phyloP scores from a whole-genome alignment of 2,888 invertebrate genomes.

The Drosophila suboccidentalis region DNA sequence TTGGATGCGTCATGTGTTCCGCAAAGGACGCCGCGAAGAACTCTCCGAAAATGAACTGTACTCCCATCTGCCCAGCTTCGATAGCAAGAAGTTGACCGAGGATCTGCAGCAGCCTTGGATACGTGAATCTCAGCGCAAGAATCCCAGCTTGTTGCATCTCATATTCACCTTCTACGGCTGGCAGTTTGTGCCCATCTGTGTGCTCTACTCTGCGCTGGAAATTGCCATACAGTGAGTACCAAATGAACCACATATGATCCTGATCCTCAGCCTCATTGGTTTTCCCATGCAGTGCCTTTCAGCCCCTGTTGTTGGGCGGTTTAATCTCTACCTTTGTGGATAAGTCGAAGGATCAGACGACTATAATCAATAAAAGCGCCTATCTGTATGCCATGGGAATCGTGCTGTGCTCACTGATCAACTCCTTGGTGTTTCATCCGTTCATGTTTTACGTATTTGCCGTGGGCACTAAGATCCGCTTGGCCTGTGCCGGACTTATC shows the following conservation, averaged over 20 bases:
- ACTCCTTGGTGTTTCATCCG: conserved; percentile 89
- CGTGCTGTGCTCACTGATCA: conserved; percentile 87
- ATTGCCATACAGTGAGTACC: conserved; percentile 82
- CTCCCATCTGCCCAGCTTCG: conserved; percentile 84
- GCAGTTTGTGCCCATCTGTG: conserved; percentile 81
- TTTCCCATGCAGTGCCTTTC: conserved; percentile 87
- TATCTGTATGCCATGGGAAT: conserved; percentile 90
- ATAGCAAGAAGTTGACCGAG: conserved; percentile 86
- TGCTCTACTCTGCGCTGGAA: conserved; percentile 82
- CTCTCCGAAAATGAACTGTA: conserved; percentile 75
- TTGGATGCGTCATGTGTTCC: conserved; percentile 81
- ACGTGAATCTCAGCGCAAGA: conserved; percentile 78
- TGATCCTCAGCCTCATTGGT: no score
- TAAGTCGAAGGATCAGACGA: conserved; percentile 84
- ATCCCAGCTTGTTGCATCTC: conserved; percentile 84
- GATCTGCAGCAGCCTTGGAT: conserved; percentile 85
- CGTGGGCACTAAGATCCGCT: conserved; percentile 89
- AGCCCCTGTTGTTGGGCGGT: conserved; percentile 89
- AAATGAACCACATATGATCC: no score
- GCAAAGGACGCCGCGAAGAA: conserved; percentile 70
- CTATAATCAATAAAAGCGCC: conserved; percentile 87
- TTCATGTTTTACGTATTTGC: conserved; percentile 90
- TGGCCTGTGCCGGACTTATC: conserved; percentile 90
- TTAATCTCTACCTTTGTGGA: conserved; percentile 88
- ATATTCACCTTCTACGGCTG: conserved; percentile 86